Conservation (phyloP, 2,888 invertebrate genomes). For the Scelioninae gen. 1 region DNA sequence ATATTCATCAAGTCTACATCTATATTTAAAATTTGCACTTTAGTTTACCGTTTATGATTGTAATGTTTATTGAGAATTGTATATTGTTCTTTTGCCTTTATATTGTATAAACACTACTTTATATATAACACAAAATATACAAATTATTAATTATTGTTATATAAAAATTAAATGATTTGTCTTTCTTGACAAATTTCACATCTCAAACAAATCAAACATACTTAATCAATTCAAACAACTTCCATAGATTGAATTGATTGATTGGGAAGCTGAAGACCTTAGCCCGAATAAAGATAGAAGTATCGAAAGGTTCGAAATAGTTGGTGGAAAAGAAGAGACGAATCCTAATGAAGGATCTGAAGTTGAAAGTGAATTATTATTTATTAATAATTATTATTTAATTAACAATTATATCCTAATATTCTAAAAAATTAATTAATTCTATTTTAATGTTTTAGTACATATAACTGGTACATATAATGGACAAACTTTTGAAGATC, state of each 20-base stretch:
- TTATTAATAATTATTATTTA: conserved; percentile 1
- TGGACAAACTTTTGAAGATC: conserved; percentile 90
- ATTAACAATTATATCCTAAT: background rate
- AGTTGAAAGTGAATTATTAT: conserved; percentile 89
- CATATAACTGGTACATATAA: conserved; percentile 89
- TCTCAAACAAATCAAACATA: too few relatives aligned
- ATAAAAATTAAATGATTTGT: too few relatives aligned
- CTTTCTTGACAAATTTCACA: too few relatives aligned
- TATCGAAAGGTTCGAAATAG: conserved; percentile 90
- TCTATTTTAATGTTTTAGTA: conserved; percentile 86
- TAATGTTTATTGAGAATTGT: too few relatives aligned
- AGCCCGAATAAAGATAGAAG: conserved; percentile 93
- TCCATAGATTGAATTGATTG: conserved; percentile 95
- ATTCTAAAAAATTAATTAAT: conserved; percentile 5
- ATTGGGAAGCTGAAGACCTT: conserved; percentile 95
- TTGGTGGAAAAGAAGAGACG: conserved; percentile 89
- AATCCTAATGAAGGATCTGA: conserved; percentile 92
- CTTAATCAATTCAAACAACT: too few relatives aligned
- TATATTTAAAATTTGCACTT: too few relatives aligned
- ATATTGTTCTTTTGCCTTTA: too few relatives aligned
- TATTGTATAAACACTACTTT: too few relatives aligned
- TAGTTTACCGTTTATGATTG: too few relatives aligned
- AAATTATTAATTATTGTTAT: too few relatives aligned
- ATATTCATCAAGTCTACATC: too few relatives aligned
- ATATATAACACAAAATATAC: too few relatives aligned